Conservation (phyloP, 2,888 invertebrate genomes). For the Tetanocera ferruginea region DNA sequence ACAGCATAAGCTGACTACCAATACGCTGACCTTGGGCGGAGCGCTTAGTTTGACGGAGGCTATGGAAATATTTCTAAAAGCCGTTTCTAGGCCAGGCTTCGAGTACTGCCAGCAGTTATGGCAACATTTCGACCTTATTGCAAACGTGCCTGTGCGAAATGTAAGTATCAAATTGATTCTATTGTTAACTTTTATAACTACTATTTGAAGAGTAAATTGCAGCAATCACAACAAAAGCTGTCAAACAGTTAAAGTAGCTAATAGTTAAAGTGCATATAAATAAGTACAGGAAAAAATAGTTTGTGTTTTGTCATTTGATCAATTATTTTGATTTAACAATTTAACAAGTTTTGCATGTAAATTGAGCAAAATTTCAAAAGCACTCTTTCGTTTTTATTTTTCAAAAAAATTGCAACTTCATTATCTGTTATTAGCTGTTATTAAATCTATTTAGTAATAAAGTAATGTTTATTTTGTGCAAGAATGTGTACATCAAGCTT, state of each 20-base stretch:
- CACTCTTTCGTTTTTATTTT: too few species aligned
- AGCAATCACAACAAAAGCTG: neutral
- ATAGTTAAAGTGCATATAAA: neutral
- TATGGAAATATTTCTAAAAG: conserved; percentile 69
- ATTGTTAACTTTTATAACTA: neutral
- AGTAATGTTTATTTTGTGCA: too few species aligned
- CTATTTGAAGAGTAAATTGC: neutral
- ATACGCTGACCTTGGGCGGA: conserved; percentile 50
- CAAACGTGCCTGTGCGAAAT: conserved; percentile 77
- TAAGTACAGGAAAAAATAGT: neutral
- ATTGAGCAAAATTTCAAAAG: too few species aligned
- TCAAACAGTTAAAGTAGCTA: neutral
- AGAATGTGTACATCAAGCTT: too few species aligned
- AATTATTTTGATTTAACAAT: neutral
- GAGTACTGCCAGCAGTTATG: conserved; percentile 70
- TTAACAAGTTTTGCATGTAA: too few species aligned
- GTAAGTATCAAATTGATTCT: conserved; percentile 66
- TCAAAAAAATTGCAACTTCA: too few species aligned
- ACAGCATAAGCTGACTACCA: conserved; percentile 62
- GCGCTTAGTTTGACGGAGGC: conserved; percentile 71
- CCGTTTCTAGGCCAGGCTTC: conserved; percentile 69
- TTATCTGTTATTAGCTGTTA: too few species aligned
- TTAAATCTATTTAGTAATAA: too few species aligned
- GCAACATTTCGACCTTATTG: conserved; percentile 76
- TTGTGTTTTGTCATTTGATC: neutral